Evolutionary conservation across 2,113 vertebrate genomes (phyloP).

Genomic region (Australoheros scitulus): DNA sequence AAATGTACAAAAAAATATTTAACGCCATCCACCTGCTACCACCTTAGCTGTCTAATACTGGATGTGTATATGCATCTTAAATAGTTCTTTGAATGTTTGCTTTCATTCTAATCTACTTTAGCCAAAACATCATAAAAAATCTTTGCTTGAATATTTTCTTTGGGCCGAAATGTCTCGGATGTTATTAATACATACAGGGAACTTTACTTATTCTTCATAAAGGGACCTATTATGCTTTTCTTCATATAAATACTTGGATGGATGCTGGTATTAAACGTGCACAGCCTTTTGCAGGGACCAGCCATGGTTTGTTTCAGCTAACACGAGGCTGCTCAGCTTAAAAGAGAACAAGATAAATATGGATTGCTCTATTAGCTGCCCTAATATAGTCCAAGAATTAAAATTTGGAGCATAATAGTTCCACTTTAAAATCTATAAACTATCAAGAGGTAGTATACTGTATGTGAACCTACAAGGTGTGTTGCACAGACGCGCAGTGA

Average conservation of each 20-base stretch:
- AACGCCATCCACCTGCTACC: neutral
- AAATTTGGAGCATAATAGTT: neutral
- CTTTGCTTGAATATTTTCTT: neutral
- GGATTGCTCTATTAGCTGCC: neutral
- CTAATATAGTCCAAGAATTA: neutral
- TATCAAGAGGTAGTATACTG: neutral
- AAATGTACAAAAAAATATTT: neutral
- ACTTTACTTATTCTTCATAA: neutral
- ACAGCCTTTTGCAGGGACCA: neutral
- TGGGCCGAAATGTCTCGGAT: neutral
- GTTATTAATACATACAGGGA: conserved; percentile 7
- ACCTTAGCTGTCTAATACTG: neutral
- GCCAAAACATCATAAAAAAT: neutral
- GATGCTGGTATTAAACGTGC: neutral
- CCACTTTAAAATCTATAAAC: neutral
- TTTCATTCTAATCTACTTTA: neutral
- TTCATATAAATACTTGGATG: neutral
- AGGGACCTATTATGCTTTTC: neutral
- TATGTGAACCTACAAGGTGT: neutral
- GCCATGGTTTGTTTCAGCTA: neutral
- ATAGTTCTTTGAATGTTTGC: neutral
- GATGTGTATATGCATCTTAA: neutral
- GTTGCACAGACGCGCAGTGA: neutral
- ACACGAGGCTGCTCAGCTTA: neutral
- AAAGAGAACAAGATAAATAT: neutral